Conservation (phyloP, 2,113 vertebrate genomes). For the Syngnathoides biaculeatus region DNA sequence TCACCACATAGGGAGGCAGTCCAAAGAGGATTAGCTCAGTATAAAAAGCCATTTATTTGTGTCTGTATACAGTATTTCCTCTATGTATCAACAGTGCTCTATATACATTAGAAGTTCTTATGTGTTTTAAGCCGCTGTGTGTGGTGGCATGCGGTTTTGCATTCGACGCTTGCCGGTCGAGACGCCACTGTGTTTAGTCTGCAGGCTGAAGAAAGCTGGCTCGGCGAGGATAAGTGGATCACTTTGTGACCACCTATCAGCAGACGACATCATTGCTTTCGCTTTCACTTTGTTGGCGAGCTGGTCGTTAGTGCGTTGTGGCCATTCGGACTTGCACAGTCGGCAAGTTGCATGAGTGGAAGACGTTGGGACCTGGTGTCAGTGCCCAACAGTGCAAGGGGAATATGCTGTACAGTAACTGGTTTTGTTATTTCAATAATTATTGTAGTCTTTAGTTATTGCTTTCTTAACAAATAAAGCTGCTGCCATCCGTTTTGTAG, state of each 20-base stretch:
- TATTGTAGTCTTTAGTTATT: slow-evolving; percentile 1
- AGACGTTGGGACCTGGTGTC: slow-evolving; percentile 2
- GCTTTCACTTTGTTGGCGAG: slow-evolving; percentile 21
- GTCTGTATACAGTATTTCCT: not conserved
- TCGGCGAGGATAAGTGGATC: slow-evolving; percentile 53
- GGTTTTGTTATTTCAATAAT: not conserved
- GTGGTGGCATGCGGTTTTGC: slow-evolving; percentile 24
- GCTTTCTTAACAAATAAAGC: too few species aligned
- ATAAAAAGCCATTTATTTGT: slow-evolving; percentile 25
- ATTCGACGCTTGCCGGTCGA: slow-evolving; percentile 13
- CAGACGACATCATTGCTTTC: slow-evolving; percentile 50
- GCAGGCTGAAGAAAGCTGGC: slow-evolving; percentile 47
- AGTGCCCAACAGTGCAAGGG: not conserved
- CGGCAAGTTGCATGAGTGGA: slow-evolving; percentile 10
- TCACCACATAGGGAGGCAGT: slow-evolving; percentile 28
- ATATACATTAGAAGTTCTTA: not conserved
- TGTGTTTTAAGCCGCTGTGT: slow-evolving; percentile 7
- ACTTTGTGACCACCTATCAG: slow-evolving; percentile 45
- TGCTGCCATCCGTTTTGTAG: too few species aligned
- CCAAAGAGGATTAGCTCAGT: slow-evolving; percentile 17
- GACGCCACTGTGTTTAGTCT: slow-evolving; percentile 59
- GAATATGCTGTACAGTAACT: not conserved
- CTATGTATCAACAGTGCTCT: not conserved
- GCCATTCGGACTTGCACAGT: slow-evolving; percentile 19
- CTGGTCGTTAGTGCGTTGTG: slow-evolving; percentile 8